Evolutionary conservation across 2,888 invertebrate species (phyloP), one percentile per base, ranked within the genome.

Genomic region (Eulithis testata): DNA sequence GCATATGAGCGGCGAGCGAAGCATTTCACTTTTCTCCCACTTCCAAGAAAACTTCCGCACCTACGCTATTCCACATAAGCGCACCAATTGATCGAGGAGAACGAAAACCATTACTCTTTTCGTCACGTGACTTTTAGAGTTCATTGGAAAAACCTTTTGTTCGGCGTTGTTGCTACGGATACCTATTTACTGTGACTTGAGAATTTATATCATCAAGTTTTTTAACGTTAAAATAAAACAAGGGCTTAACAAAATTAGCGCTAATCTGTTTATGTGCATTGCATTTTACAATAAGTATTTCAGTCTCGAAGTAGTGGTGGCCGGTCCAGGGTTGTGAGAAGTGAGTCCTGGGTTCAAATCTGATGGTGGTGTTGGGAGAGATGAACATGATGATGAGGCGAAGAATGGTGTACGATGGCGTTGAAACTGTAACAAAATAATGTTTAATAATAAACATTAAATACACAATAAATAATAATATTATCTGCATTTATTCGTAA

Each of bases 351-450:
- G 31, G 63, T 58, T 83, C 79, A 87, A 68, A 84, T 78, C 65
- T 72, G 70, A n/a, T 84, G 71, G 50, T 84, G 85, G 62, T 90
- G 91, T n/a, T 91, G 91, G 11, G 86, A 74, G n/a, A 87, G 76
- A 80, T 92, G 93, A 79, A 92, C 81, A 79, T 93, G 92, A 81
- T 93, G 93, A 84, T 93, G 93, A 73, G 92, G 92, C 76, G 92
- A 91, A 7, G 93, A 90, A 72, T 94, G 93, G 73, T 93, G 92
- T 61, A 94, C 94, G 73, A 94, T 89, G 68, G 95, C 95, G 83
- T 95, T 95, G 83, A 95, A 95, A 66, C 95, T 95, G 82, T 64
- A 87, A 79, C 82, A 81, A 72, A 47, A 12, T 45, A 21, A 21
- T 21, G 21, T 21, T 21, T 21, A 21, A 21, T 6, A n/a, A n/a